Percentiles rank a stretch among this genome's conserved stretches.
These are phyloP conservation scores for Melanotaenia pygmaea DNA, from an alignment of 2,797 vertebrate species.

Conservation along the genomic window DNA sequence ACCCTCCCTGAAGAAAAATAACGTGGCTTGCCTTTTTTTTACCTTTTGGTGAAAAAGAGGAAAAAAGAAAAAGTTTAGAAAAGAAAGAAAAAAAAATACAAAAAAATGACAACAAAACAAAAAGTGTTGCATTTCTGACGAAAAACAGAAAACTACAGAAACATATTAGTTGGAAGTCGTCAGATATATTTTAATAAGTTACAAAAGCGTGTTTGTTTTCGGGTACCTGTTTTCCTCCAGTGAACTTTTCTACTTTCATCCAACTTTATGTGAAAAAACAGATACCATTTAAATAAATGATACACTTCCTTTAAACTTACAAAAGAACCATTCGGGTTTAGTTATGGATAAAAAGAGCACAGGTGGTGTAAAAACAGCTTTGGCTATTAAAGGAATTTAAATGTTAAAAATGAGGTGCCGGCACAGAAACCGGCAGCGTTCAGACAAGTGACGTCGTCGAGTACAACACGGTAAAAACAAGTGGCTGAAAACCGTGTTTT, in stretches of 20 bases:
- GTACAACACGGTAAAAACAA: constrained; percentile 57
- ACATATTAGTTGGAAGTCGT: constrained; percentile 36
- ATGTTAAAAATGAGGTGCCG: constrained; percentile 46
- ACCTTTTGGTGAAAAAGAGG: no score
- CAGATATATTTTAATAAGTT: constrained; percentile 85
- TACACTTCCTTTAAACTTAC: constrained; percentile 60
- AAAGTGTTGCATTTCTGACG: no score
- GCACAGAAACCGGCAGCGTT: constrained; percentile 33
- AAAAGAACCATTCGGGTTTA: constrained; percentile 57
- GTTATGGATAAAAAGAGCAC: constrained; percentile 39
- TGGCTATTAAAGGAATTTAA: constrained; percentile 66
- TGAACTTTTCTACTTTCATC: constrained; percentile 69
- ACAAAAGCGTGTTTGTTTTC: constrained; percentile 80
- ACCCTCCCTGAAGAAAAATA: no score
- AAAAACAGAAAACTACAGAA: constrained; percentile 4
- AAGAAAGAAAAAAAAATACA: no score
- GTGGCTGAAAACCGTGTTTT: constrained; percentile 37
- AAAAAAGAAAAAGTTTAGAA: no score
- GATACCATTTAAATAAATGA: constrained; percentile 70
- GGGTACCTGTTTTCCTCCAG: constrained; percentile 79
- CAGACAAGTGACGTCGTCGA: constrained; percentile 46
- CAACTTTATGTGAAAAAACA: constrained; percentile 61
- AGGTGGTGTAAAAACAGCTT: constrained; percentile 50
- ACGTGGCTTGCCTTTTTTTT: no score
- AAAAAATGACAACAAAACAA: no score